phyloP scores from a whole-genome alignment of 2,888 invertebrate genomes.

The Tenthredo mesomela region DNA sequence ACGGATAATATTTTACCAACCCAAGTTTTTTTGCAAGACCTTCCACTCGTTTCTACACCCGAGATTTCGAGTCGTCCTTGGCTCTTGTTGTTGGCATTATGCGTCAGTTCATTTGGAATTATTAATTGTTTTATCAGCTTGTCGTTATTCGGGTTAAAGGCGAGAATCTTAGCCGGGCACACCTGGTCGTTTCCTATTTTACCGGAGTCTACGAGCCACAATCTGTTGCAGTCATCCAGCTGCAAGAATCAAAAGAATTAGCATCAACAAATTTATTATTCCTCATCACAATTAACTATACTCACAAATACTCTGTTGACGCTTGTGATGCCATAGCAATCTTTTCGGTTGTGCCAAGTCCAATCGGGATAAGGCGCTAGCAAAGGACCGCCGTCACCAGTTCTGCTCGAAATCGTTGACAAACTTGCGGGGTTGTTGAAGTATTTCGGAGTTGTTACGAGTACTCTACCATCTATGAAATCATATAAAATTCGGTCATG shows the following conservation, averaged over 20 bases:
- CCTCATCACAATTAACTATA: constrained; percentile 59
- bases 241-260: constrained; percentile 73
- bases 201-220: constrained; percentile 88
- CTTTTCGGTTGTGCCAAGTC: constrained; percentile 81
- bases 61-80: constrained; percentile 65
- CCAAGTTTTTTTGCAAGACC: neutral
- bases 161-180: constrained; percentile 87
- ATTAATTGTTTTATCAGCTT: constrained; percentile 63
- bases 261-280: neutral
- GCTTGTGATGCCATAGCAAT: constrained; percentile 85
- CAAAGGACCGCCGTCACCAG: constrained; percentile 76
- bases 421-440: constrained; percentile 85
- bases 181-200: constrained; percentile 80
- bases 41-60: constrained; percentile 59
- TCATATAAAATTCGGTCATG: neutral
- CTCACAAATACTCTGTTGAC: constrained; percentile 87
- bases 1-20: neutral
- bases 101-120: constrained; percentile 61
- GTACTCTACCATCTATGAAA: constrained; percentile 75
- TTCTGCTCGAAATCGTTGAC: constrained; percentile 79
- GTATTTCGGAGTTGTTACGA: constrained; percentile 84
- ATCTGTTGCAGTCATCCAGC: constrained; percentile 85
- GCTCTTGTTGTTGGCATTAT: constrained; percentile 52
- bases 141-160: constrained; percentile 83
- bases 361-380: constrained; percentile 84